phyloP scores from a whole-genome alignment of 1,140 invertebrate species.

The Carposina sasakii region DNA sequence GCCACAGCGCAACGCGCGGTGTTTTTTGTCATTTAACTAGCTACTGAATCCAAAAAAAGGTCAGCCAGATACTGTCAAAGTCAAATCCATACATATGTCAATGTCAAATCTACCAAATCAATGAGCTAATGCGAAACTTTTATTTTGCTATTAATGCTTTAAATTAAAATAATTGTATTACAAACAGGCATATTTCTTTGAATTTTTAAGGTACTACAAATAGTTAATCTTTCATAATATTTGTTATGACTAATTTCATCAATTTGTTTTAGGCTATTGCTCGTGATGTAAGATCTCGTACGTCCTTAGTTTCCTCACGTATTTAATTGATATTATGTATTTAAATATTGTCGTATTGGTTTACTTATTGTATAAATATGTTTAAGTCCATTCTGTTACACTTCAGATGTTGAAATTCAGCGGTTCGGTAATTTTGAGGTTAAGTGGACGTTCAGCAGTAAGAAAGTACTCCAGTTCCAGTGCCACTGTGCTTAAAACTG shows the following conservation, averaged over 20 bases:
- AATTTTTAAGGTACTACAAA: too few species aligned
- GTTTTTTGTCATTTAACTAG: too few species aligned
- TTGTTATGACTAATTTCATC: too few species aligned
- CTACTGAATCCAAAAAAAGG: too few species aligned
- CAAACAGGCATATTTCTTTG: slow-evolving; percentile 9
- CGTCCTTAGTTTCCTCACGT: slow-evolving; percentile 21
- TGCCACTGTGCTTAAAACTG: slow-evolving; percentile 46
- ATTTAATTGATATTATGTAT: slow-evolving; percentile 7
- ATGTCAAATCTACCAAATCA: too few species aligned
- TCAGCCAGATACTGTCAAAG: too few species aligned
- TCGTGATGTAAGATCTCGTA: slow-evolving; percentile 59
- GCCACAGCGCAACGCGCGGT: too few species aligned
- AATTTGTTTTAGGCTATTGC: slow-evolving; percentile 11
- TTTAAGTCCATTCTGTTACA: slow-evolving; percentile 7
- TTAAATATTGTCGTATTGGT: neutral
- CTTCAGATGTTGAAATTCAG: slow-evolving; percentile 68
- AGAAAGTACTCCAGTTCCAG: slow-evolving; percentile 51
- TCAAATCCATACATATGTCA: too few species aligned
- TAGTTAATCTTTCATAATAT: too few species aligned
- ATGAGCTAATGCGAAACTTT: too few species aligned
- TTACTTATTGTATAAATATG: slow-evolving; percentile 3
- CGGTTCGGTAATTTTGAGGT: slow-evolving; percentile 63
- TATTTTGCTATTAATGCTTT: too few species aligned
- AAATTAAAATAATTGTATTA: slow-evolving; percentile 17
- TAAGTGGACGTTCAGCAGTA: slow-evolving; percentile 50